Percentiles rank a stretch among this genome's conserved stretches.
These are phyloP conservation scores for Aradus depressus DNA, from an alignment of 2,888 invertebrate genomes.

Conservation along the genomic window DNA sequence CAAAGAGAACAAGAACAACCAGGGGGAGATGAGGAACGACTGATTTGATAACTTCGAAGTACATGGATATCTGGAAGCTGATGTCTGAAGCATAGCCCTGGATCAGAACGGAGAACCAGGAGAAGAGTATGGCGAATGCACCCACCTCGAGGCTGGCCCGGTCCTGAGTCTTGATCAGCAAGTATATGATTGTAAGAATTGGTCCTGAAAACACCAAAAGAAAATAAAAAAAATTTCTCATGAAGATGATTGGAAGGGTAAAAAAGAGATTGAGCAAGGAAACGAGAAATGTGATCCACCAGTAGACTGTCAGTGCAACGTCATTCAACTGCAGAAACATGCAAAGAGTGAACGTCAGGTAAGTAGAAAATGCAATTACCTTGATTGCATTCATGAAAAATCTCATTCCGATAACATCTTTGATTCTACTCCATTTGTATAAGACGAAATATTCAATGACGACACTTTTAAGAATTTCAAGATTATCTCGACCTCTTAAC, in stretches of 20 bases:
- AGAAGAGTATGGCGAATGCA: neutral
- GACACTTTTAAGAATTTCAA: neutral
- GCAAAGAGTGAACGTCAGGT: neutral
- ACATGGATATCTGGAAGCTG: slow-evolving; percentile 7
- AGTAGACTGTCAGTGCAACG: neutral
- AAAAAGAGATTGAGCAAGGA: neutral
- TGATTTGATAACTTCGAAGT: neutral
- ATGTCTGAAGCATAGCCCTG: neutral
- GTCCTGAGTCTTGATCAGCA: neutral
- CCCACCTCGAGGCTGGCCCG: slow-evolving; percentile 4
- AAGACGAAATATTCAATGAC: neutral
- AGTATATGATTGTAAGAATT: neutral
- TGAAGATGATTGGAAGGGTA: neutral
- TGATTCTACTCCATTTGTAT: neutral
- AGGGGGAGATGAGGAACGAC: neutral
- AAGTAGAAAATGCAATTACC: neutral
- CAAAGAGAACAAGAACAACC: neutral
- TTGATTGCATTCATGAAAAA: neutral
- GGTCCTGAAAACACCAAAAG: neutral
- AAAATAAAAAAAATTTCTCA: too few relatives aligned
- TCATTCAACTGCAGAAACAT: neutral
- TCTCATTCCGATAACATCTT: neutral
- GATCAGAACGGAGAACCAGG: slow-evolving; percentile 4
- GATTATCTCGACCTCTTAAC: neutral
- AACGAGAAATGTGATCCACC: neutral